Conservation (phyloP, 1,140 invertebrate genomes). For the Linepithema humile region DNA sequence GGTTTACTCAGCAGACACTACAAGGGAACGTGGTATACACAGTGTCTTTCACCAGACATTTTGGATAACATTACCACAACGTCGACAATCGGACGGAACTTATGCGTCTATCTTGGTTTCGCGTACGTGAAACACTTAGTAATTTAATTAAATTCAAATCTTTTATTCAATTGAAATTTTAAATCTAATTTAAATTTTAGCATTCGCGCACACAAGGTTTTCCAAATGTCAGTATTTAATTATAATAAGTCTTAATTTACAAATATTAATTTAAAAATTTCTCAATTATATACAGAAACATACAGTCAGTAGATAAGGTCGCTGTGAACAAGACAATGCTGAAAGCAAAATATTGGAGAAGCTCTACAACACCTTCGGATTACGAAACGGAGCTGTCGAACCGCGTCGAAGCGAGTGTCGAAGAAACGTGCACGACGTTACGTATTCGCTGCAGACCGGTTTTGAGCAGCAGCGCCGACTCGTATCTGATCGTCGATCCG, state of each 20-base stretch:
- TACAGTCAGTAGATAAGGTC: conserved; percentile 52
- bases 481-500: conserved; percentile 59
- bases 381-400: background rate
- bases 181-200: no score
- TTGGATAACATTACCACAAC: conserved; percentile 73
- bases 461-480: conserved; percentile 69
- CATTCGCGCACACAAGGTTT: background rate
- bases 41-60: conserved; percentile 83
- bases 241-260: background rate
- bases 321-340: conserved; percentile 55
- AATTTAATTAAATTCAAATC: background rate
- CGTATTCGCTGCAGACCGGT: conserved; percentile 74
- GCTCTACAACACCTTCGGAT: no score
- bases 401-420: background rate
- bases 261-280: background rate
- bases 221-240: background rate
- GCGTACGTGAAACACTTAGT: conserved; percentile 76
- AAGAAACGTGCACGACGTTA: conserved; percentile 62
- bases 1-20: conserved; percentile 87
- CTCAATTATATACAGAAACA: conserved; percentile 60
- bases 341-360: background rate
- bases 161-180: no score
- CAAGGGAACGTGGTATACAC: conserved; percentile 86
- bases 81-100: conserved; percentile 66
- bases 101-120: conserved; percentile 88